A percentile compares a stretch with the other conserved stretches of the same genome.
Evolutionary conservation across 2,113 vertebrate genomes (phyloP).

Genomic region (Telmatochromis brachygnathus): DNA sequence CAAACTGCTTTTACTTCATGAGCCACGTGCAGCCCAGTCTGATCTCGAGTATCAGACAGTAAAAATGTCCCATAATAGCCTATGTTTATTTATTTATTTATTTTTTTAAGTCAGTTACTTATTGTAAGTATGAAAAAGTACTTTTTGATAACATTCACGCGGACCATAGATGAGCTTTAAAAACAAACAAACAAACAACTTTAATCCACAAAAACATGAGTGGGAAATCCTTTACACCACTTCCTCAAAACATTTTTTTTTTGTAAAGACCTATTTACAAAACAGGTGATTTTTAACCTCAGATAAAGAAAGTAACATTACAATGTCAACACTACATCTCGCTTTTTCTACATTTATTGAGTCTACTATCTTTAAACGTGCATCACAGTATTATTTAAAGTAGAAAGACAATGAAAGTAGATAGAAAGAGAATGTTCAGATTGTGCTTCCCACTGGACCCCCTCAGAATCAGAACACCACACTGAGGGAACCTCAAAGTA

Average conservation of each 20-base stretch:
- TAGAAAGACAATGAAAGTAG: background rate
- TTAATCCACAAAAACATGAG: background rate
- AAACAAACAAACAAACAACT: background rate
- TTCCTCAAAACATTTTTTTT: background rate
- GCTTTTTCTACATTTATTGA: background rate
- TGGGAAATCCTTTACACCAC: background rate
- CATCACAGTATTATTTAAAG: background rate
- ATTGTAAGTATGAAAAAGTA: background rate
- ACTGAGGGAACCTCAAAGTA: background rate
- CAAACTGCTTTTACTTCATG: background rate
- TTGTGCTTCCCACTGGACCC: background rate
- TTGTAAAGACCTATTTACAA: background rate
- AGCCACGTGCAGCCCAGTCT: background rate
- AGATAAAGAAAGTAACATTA: background rate
- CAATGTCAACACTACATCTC: background rate
- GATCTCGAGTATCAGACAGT: background rate
- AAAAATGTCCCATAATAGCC: background rate
- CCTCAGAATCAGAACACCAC: background rate
- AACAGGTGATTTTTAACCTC: background rate
- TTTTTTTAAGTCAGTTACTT: background rate
- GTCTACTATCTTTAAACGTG: background rate
- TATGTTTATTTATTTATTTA: rapidly evolving
- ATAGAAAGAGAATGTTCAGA: background rate
- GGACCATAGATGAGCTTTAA: background rate
- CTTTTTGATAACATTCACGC: background rate